Conservation (phyloP, 2,113 vertebrate genomes). For the Menidia beryllina region DNA sequence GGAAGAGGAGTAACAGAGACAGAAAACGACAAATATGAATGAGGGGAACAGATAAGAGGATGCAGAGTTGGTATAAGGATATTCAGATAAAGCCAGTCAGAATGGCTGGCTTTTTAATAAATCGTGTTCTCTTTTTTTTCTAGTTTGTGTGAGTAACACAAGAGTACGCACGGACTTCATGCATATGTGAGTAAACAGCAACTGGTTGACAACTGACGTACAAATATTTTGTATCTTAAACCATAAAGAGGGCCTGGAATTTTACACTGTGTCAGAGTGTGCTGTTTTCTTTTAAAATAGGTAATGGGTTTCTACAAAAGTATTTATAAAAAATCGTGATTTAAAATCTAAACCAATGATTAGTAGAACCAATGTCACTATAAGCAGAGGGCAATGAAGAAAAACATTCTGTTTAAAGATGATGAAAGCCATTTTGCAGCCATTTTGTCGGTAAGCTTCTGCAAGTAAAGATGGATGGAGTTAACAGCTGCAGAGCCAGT, state of each 20-base stretch:
- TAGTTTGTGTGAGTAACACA: conserved; percentile 27
- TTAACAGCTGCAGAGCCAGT: not conserved
- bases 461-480: conserved; percentile 4
- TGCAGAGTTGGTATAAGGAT: conserved; percentile 11
- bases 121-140: conserved; percentile 26
- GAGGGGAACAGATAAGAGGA: conserved; percentile 2
- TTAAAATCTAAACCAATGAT: not conserved
- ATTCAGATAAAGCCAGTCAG: not conserved
- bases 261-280: conserved; percentile 4
- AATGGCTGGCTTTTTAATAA: no score
- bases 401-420: not conserved
- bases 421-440: conserved; percentile 1
- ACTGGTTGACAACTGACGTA: conserved; percentile 6
- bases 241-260: not conserved
- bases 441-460: not conserved
- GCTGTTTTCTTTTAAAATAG: not conserved
- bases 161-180: conserved; percentile 23
- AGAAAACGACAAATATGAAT: conserved; percentile 18
- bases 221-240: conserved; percentile 4
- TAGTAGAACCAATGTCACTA: not conserved
- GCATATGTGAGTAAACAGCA: conserved; percentile 24
- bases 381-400: not conserved
- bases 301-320: not conserved
- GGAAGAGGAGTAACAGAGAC: conserved; percentile 22
- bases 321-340: not conserved